Evolutionary conservation across 2,888 invertebrate genomes (phyloP).

Genomic region (Netelia melanura): DNA sequence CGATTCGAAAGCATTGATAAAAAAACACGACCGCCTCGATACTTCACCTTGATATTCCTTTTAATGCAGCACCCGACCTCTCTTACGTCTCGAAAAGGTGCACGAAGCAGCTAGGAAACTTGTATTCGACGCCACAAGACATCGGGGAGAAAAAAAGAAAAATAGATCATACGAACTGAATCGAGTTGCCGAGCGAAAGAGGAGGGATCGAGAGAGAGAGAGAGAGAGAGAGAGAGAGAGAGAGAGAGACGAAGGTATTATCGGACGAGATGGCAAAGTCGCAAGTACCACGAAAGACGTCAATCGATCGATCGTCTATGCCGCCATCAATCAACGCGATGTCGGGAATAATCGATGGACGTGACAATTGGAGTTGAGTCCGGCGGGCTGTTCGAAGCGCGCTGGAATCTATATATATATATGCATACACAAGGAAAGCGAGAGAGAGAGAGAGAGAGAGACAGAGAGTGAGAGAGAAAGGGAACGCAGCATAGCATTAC

Average conservation of each 20-base stretch:
- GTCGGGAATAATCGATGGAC: slow-evolving; percentile 84
- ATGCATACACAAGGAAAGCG: slow-evolving; percentile 17
- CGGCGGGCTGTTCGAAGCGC: slow-evolving; percentile 75
- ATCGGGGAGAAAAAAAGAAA: slow-evolving; percentile 11
- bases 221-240: slow-evolving; percentile 8
- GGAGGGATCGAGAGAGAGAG: slow-evolving; percentile 6
- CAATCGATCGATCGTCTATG: slow-evolving; percentile 79
- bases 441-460: slow-evolving; percentile 12
- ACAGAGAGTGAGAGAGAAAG: slow-evolving; percentile 14
- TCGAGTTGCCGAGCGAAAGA: neutral
- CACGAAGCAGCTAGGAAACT: neutral
- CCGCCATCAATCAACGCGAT: slow-evolving; percentile 82
- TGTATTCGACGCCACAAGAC: slow-evolving; percentile 9
- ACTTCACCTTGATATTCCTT: neutral
- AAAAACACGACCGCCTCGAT: neutral
- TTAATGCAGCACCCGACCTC: neutral
- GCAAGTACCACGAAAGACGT: slow-evolving; percentile 68
- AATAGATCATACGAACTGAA: neutral
- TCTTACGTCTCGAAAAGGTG: neutral
- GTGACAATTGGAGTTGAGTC: slow-evolving; percentile 82
- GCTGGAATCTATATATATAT: slow-evolving; percentile 28
- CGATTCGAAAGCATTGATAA: neutral
- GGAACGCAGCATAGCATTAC: slow-evolving; percentile 49
- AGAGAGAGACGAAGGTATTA: slow-evolving; percentile 29
- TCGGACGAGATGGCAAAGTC: slow-evolving; percentile 63